Evolutionary conservation across 2,888 invertebrate species (phyloP), one percentile per base, ranked within the genome.

Genomic region (Cheilosia vulpina): DNA sequence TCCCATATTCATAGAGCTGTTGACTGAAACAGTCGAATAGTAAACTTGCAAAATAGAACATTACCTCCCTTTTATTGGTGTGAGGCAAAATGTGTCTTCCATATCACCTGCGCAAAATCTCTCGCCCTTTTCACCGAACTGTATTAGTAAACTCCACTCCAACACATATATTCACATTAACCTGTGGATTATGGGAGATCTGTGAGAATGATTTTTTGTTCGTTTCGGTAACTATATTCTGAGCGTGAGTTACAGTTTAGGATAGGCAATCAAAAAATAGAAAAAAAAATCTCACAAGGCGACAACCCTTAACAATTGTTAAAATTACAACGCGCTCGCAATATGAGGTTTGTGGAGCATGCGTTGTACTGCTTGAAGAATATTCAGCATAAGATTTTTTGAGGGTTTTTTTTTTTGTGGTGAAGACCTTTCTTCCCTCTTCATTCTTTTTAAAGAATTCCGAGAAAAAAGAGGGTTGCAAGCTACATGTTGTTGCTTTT

Each of bases 1-100:
- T 57, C 41, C 63, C 66, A 66, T 80, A 72, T 80, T 85, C 72
- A 76, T 68, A 77, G 76, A 62, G 77, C 60, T 72, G 76, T 72
- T 68, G 69, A 76, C 84, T 84, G 87, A 78, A 87, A 87, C 87
- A 87, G 87, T 76, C 87, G 87, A 87, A 87, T 87, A 82, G 84
- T 84, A 84, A 87, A 76, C 79, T 87, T 87, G 84, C 84, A 87
- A 84, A 87, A 87, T 84, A 80, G 84, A 84, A 76, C 68, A 84
- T 79, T 72, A 79, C 76, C 63, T 72, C 81, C 72, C 68, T 80
- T 76, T 71, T 31, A 55, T 50, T 60, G 80, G 81, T 72, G 72
- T 81, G 85, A 77, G 81, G 68, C 68, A 9, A 58, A 43, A 63
- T 72, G 77, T 79, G 71, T 77, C 71, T 52, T 81, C 76, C 62